Evolutionary conservation across 2,888 invertebrate genomes (phyloP).

Genomic region (Siphlonurus alternatus): DNA sequence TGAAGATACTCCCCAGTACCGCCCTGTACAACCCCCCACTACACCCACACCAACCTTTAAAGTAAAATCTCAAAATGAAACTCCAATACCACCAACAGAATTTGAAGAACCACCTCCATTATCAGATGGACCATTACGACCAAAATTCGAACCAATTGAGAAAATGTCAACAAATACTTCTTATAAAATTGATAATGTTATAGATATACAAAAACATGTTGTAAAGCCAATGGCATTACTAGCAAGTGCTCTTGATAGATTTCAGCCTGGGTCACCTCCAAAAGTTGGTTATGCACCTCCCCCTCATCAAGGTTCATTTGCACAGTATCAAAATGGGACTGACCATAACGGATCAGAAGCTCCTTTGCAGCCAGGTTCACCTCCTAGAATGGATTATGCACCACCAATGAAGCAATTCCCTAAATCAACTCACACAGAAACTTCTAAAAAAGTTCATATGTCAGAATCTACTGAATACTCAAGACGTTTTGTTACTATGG

Average conservation of each 20-base stretch:
- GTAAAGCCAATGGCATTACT: not conserved
- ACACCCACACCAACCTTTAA: not conserved
- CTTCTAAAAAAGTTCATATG: conserved; percentile 50
- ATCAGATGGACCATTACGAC: conserved; percentile 27
- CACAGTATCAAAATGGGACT: not conserved
- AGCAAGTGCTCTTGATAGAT: not conserved
- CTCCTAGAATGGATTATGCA: conserved; percentile 35
- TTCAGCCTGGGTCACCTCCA: conserved; percentile 37
- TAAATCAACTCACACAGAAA: conserved; percentile 46
- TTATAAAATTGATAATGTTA: not conserved
- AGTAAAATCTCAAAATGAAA: conserved; percentile 13
- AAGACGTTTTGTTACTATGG: conserved; percentile 40
- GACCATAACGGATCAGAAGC: not conserved
- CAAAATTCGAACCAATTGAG: conserved; percentile 41
- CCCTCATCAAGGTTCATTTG: conserved; percentile 19
- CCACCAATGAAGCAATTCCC: conserved; percentile 38
- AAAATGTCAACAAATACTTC: conserved; percentile 17
- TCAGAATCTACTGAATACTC: conserved; percentile 48
- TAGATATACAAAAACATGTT: not conserved
- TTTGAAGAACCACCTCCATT: conserved; percentile 33
- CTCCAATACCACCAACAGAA: conserved; percentile 37
- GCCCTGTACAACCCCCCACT: not conserved
- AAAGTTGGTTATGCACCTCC: conserved; percentile 37
- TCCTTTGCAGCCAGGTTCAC: not conserved
- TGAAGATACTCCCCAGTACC: not conserved